Conservation (phyloP, 53 echinoderm and acorn worm species). For the Holothuria leucospilota region DNA sequence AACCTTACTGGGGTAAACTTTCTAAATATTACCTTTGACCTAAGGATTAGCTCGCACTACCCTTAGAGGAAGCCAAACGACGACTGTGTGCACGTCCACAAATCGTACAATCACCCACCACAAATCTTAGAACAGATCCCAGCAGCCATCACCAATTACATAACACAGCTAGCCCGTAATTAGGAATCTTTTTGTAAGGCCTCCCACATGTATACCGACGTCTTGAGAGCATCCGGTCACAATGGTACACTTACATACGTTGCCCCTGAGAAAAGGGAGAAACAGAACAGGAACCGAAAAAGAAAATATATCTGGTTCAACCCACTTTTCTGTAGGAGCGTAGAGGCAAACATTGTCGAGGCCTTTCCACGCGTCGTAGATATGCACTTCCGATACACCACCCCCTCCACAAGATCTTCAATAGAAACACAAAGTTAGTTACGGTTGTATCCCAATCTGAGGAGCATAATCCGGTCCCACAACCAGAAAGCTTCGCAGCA, state of each 20-base stretch:
- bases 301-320: conserved; percentile 11
- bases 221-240: background rate
- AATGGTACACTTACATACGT: background rate
- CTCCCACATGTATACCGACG: background rate
- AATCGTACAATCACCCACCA: conserved; percentile 11
- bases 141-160: background rate
- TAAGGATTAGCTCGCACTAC: no score
- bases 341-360: background rate
- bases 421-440: background rate
- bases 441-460: background rate
- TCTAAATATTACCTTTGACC: no score
- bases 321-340: background rate
- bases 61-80: conserved; percentile 43
- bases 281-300: background rate
- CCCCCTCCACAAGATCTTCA: background rate
- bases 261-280: background rate
- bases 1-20: no score
- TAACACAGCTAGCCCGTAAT: background rate
- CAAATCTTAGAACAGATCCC: conserved; percentile 11
- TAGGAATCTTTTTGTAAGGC: conserved; percentile 3
- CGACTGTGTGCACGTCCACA: conserved; percentile 27
- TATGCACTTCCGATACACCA: background rate
- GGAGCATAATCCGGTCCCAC: background rate
- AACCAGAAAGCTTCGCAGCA: background rate
- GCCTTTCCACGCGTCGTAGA: background rate